Percentiles rank a stretch among this genome's conserved stretches.
These are phyloP conservation scores for Neosalanx taihuensis DNA, from an alignment of 2,797 vertebrate species.

Conservation along the genomic window DNA sequence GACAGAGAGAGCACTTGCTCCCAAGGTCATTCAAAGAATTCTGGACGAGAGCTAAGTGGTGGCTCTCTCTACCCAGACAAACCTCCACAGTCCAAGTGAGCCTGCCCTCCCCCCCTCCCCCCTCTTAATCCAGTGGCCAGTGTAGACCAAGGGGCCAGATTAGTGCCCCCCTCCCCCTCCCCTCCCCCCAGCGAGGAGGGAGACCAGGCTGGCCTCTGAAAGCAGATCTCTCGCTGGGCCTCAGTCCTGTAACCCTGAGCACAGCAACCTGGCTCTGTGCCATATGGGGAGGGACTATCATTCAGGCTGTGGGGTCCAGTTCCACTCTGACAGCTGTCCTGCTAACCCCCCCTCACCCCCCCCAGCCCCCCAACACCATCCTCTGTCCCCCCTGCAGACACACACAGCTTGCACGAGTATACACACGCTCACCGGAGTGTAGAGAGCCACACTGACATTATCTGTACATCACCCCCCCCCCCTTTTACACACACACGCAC, in stretches of 20 bases:
- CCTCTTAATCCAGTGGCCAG: slow-evolving; percentile 60
- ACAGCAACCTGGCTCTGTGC: slow-evolving; percentile 56
- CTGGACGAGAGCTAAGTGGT: slow-evolving; percentile 36
- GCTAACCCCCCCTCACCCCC: slow-evolving; percentile 3
- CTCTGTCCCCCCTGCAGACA: not conserved
- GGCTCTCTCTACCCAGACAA: slow-evolving; percentile 37
- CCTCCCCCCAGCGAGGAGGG: slow-evolving; percentile 7
- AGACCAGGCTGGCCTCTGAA: slow-evolving; percentile 45
- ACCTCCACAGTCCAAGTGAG: not conserved
- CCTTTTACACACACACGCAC: not conserved
- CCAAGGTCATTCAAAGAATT: slow-evolving; percentile 38
- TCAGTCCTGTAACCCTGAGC: slow-evolving; percentile 56
- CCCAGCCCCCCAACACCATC: slow-evolving; percentile 4
- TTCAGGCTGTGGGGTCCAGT: slow-evolving; percentile 53
- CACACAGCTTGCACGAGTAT: not conserved
- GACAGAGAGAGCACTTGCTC: slow-evolving; percentile 35
- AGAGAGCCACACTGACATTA: not conserved
- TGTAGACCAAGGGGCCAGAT: slow-evolving; percentile 52
- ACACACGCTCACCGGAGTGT: not conserved
- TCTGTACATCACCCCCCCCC: not conserved
- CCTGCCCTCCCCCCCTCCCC: slow-evolving; percentile 6
- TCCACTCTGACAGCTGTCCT: slow-evolving; percentile 72
- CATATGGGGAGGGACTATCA: slow-evolving; percentile 47
- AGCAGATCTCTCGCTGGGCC: slow-evolving; percentile 58
- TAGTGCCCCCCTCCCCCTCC: slow-evolving; percentile 54